phyloP scores from a whole-genome alignment of 2,113 vertebrate genomes.

The Condylura cristata region DNA sequence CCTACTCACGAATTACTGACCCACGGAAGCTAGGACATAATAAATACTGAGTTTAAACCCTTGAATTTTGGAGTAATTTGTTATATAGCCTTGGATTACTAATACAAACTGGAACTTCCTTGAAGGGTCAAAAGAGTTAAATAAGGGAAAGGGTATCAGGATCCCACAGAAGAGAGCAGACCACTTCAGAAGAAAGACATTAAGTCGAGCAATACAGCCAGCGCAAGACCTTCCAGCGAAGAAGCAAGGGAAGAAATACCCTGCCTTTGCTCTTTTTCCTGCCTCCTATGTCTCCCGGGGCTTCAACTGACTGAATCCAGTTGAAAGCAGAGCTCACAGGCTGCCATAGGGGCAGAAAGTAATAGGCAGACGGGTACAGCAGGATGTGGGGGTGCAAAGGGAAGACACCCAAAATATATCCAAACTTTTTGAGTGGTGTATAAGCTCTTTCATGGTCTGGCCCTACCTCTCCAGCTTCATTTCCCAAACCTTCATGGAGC shows the following conservation, averaged over 20 bases:
- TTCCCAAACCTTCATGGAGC: neutral
- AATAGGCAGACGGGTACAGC: fast-evolving
- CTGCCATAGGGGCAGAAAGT: neutral
- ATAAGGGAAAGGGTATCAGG: neutral
- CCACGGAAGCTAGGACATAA: neutral
- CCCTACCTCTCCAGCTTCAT: neutral
- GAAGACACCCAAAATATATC: neutral
- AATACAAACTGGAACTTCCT: neutral
- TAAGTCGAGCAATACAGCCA: neutral
- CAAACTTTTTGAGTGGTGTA: neutral
- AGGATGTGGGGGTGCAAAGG: neutral
- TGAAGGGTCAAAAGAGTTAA: neutral
- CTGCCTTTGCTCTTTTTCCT: neutral
- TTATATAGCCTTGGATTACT: neutral
- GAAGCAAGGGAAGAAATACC: neutral
- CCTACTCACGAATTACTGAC: neutral
- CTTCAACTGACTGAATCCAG: neutral
- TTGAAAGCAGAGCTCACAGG: neutral
- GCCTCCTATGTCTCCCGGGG: neutral
- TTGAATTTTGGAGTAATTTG: neutral
- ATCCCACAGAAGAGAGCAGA: neutral
- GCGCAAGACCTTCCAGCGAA: neutral
- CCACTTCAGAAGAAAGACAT: neutral
- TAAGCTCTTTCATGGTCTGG: neutral
- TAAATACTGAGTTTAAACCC: neutral